A percentile compares a stretch with the other conserved stretches of the same genome.
phyloP scores from a whole-genome alignment of 2,888 invertebrate genomes.

The Micoletzkya japonica region DNA sequence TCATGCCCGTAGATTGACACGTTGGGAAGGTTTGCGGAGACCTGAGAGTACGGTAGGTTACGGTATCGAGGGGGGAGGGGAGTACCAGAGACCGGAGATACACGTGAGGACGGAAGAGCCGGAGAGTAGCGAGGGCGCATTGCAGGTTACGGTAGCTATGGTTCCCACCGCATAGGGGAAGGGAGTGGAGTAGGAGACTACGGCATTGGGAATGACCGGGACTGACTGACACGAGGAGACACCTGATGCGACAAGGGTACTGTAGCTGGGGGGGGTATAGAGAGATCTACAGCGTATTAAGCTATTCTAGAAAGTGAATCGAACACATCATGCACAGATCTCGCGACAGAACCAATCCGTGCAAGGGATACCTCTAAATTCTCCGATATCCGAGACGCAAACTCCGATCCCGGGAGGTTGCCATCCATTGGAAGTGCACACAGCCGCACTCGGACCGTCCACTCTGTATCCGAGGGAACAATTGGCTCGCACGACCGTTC shows the following conservation, averaged over 20 bases:
- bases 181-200: conserved; percentile 3
- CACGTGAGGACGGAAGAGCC: conserved; percentile 5
- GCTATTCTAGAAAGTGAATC: no score
- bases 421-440: conserved; percentile 14
- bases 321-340: background rate
- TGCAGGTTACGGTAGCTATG: background rate
- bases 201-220: conserved; percentile 7
- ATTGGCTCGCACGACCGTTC: conserved; percentile 12
- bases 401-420: conserved; percentile 4
- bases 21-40: conserved; percentile 11
- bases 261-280: background rate
- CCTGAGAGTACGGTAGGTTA: background rate
- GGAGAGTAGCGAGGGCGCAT: background rate
- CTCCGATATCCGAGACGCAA: conserved; percentile 11
- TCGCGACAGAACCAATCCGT: no score
- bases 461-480: conserved; percentile 19
- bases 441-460: conserved; percentile 7
- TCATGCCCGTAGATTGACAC: background rate
- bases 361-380: conserved; percentile 1
- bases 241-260: background rate
- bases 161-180: conserved; percentile 15
- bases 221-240: background rate
- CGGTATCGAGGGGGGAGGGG: background rate
- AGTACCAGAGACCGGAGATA: conserved; percentile 20
- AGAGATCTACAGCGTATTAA: no score